Base-by-base conservation (phyloP, 2,888 invertebrate genomes). In the Acheta domesticus region DNA sequence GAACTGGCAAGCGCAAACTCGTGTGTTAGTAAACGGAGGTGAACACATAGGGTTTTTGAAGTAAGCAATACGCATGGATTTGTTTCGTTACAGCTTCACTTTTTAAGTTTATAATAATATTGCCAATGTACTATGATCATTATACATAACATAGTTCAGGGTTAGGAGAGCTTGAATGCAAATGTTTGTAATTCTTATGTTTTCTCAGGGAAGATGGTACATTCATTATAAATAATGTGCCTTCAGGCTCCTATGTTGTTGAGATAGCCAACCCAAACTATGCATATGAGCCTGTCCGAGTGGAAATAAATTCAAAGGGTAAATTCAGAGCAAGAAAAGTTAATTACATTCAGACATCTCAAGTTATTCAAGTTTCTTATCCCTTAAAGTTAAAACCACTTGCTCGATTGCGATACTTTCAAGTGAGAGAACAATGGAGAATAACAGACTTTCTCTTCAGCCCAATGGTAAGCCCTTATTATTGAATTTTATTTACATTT, bases 301-400 rank as follows among this genome's bases (percentile, higher is more conserved):
- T 99, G 1, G 99, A 99, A 88, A 98, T 99, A 81, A 99, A 96
- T 86, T 94, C 96, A 0, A 98, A 97, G 87, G 99, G 99, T 74
- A 99, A 98, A 87, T 96, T 95, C 85, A 90, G 99, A 83, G 98
- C 98, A 1, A 90, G 99, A 76, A 96, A 95, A 88, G 94, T 99
- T 0, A 98, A 98, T 87, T 93, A 94, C 84, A 92, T 99, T 76
- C 98, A 98, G 87, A 96, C 96, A 0, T 93, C 95, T 0, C 93
- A 94, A 86, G 94, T 98, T 0, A 91, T 94, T 81, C 96, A 96
- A 87, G 92, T 98, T 79, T 93, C 95, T 1, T 99, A 99, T 87
- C 99, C 99, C 2, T 88, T 99, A 77, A 92, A 94, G 86, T 90
- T 99, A 89, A 95, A 96, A 85, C 92, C 96, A 0, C 85, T 94